Evolutionary conservation across 2,888 invertebrate species (phyloP).

Genomic region (Protophormia terraenovae): DNA sequence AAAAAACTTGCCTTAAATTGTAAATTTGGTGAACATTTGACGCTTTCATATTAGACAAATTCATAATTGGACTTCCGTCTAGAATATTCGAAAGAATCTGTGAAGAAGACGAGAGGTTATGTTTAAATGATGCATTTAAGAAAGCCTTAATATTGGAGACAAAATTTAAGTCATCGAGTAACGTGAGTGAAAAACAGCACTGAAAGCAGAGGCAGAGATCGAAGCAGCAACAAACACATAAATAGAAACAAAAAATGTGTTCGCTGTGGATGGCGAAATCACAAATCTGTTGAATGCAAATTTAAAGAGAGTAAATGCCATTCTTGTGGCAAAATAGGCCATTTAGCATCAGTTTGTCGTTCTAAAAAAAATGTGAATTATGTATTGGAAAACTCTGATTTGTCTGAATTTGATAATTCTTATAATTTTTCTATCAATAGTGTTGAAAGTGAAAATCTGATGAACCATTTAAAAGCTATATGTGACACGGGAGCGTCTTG

Average conservation of each 20-base stretch:
- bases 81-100: constrained; percentile 54
- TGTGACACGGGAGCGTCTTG: constrained; percentile 29
- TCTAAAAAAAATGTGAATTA: neutral
- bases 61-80: constrained; percentile 34
- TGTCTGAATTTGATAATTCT: neutral
- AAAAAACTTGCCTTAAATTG: constrained; percentile 54
- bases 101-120: constrained; percentile 60
- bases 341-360: constrained; percentile 11
- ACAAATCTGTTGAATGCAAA: constrained; percentile 9
- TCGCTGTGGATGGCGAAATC: constrained; percentile 22
- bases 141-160: constrained; percentile 52
- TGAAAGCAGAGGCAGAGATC: neutral
- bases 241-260: neutral
- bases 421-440: constrained; percentile 9
- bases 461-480: constrained; percentile 1
- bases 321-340: neutral
- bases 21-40: constrained; percentile 55
- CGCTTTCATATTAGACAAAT: constrained; percentile 48
- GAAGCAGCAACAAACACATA: neutral
- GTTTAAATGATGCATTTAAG: constrained; percentile 33
- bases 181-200: neutral
- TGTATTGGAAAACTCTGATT: neutral
- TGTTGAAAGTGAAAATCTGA: neutral
- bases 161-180: constrained; percentile 5
- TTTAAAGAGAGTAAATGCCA: constrained; percentile 15